Conservation (phyloP, 2,113 vertebrate genomes). For the Pheucticus melanocephalus region DNA sequence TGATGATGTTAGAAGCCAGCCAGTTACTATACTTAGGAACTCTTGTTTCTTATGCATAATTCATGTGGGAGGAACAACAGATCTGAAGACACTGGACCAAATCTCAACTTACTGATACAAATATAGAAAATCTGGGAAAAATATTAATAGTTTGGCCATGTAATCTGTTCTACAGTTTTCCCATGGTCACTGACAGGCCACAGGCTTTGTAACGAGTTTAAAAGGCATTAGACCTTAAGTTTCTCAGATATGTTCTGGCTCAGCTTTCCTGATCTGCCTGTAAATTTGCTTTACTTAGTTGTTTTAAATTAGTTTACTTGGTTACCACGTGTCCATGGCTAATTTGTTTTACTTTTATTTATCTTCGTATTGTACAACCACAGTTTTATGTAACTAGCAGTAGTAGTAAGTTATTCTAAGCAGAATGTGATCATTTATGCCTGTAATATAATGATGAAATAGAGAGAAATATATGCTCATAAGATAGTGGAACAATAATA, state of each 20-base stretch:
- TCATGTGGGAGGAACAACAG: background rate
- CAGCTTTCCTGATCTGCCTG: background rate
- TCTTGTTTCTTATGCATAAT: background rate
- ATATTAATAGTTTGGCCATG: background rate
- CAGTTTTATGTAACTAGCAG: background rate
- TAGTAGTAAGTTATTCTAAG: background rate
- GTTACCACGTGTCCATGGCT: fast-evolving
- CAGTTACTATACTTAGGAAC: background rate
- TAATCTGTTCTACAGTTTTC: background rate
- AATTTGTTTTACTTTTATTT: background rate
- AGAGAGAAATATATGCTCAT: background rate
- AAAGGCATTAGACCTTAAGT: background rate
- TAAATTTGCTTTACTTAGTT: background rate
- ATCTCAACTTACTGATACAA: background rate
- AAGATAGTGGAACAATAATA: background rate
- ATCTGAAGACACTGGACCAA: background rate
- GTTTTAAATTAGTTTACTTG: background rate
- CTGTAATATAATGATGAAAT: background rate
- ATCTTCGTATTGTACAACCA: background rate
- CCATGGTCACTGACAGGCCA: background rate
- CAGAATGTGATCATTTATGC: background rate
- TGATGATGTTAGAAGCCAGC: background rate
- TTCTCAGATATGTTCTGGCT: background rate
- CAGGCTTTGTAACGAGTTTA: background rate
- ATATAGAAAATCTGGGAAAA: background rate